These are phyloP conservation scores for Papilio xuthus DNA, from an alignment of 1,140 invertebrate species.

Conservation along the genomic window DNA sequence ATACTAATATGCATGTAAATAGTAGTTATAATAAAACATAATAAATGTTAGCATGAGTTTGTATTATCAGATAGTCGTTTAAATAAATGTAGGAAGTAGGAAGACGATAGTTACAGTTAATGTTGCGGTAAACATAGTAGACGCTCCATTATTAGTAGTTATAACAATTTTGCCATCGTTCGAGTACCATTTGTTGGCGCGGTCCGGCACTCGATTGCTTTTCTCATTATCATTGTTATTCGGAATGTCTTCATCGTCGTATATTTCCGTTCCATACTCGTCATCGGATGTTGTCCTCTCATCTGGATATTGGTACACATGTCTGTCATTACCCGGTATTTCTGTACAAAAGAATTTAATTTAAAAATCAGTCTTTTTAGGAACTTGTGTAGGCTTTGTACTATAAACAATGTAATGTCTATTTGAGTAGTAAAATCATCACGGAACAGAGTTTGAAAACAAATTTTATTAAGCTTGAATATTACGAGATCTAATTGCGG, in stretches of 20 bases:
- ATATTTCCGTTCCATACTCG: slow-evolving; percentile 70
- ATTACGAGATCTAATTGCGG: too few species aligned
- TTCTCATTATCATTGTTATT: slow-evolving; percentile 58
- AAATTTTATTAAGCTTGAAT: too few species aligned
- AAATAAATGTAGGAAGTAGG: slow-evolving; percentile 55
- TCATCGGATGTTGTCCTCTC: slow-evolving; percentile 65
- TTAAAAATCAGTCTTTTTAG: slow-evolving; percentile 10
- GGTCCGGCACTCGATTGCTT: slow-evolving; percentile 71
- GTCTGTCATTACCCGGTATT: slow-evolving; percentile 75
- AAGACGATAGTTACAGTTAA: slow-evolving; percentile 51
- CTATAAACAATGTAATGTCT: too few species aligned
- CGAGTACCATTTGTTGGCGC: slow-evolving; percentile 77
- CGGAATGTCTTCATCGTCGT: slow-evolving; percentile 65
- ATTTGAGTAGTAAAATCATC: too few species aligned
- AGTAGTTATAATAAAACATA: neutral
- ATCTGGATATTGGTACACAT: slow-evolving; percentile 72
- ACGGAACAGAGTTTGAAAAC: too few species aligned
- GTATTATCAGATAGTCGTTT: slow-evolving; percentile 42
- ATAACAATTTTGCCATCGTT: slow-evolving; percentile 70
- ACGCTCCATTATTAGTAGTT: slow-evolving; percentile 49
- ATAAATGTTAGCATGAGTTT: neutral
- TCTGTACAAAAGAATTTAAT: slow-evolving; percentile 52
- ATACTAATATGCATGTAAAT: too few species aligned
- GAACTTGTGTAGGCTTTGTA: too few species aligned
- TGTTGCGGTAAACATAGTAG: slow-evolving; percentile 38